Conservation (phyloP, 2,113 vertebrate species). For the Silurus meridionalis region DNA sequence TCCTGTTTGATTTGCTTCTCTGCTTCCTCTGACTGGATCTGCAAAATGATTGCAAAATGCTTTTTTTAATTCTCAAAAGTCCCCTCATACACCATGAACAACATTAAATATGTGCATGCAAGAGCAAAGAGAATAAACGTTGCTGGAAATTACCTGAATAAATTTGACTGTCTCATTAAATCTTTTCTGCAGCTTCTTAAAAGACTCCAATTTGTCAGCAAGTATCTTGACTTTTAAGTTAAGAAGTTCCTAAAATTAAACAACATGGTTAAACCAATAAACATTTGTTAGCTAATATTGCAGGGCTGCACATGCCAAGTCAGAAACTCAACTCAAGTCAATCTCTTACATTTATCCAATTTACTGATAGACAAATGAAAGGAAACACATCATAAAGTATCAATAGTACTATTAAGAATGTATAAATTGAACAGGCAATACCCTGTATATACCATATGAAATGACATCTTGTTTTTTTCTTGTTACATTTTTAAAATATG, state of each 20-base stretch:
- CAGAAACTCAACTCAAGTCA: not conserved
- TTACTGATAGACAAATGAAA: not conserved
- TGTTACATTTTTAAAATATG: too few relatives aligned
- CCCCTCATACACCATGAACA: not conserved
- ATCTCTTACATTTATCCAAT: not conserved
- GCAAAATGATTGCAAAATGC: not conserved
- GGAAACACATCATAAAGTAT: not conserved
- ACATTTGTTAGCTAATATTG: not conserved
- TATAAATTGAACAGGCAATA: too few relatives aligned
- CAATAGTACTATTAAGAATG: not conserved
- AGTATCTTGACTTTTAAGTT: conserved; percentile 65
- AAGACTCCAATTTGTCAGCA: conserved; percentile 62
- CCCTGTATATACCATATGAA: too few relatives aligned
- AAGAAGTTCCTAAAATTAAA: conserved; percentile 61
- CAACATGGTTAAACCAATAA: not conserved
- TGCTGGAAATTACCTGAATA: conserved; percentile 64
- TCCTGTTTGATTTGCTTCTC: conserved; percentile 66
- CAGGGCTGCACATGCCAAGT: not conserved
- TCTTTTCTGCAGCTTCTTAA: conserved; percentile 59
- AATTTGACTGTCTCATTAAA: conserved; percentile 55
- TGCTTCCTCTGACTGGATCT: conserved; percentile 66
- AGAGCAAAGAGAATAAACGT: not conserved
- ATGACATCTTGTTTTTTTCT: too few relatives aligned
- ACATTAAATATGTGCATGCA: not conserved
- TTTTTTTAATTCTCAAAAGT: not conserved